A percentile compares a stretch with the other conserved stretches of the same genome.
Evolutionary conservation across 23 tunicate genomes (phyloP).

Genomic region (Styela clava): DNA sequence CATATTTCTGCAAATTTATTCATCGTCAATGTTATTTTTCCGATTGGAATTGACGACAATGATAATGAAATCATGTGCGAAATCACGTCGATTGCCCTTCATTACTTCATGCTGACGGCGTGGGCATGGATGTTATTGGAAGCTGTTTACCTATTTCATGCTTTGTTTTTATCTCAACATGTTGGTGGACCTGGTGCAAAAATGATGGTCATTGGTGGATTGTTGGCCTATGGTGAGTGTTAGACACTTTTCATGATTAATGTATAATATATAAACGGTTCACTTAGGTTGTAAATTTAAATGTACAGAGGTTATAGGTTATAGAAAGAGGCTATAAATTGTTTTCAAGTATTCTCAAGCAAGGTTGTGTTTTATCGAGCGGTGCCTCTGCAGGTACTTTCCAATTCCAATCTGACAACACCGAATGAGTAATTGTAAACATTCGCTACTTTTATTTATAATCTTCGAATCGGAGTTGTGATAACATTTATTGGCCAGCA

Average conservation of each 20-base stretch:
- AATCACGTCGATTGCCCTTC: conserved; percentile 39
- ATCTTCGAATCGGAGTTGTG: too few relatives aligned
- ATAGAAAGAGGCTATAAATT: too few relatives aligned
- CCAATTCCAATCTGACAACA: neutral
- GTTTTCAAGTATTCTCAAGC: neutral
- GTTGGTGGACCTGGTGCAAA: neutral
- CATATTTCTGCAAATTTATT: conserved; percentile 48
- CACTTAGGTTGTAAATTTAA: too few relatives aligned
- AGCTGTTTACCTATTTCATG: conserved; percentile 55
- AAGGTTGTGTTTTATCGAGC: neutral
- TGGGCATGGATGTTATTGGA: conserved; percentile 87
- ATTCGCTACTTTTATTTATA: too few relatives aligned
- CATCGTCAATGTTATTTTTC: conserved; percentile 47
- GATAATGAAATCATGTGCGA: conserved; percentile 33
- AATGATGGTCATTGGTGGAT: neutral
- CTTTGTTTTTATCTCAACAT: conserved; percentile 27
- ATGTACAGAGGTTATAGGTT: too few relatives aligned
- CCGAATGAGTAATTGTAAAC: too few relatives aligned
- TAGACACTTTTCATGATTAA: neutral
- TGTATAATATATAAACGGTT: too few relatives aligned
- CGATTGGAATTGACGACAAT: conserved; percentile 63
- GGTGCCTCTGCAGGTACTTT: neutral
- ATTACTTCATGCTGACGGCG: conserved; percentile 59
- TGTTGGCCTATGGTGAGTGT: conserved; percentile 13
- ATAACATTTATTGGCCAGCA: too few relatives aligned